Conservation (phyloP, 2,888 invertebrate genomes). For the Dione vanillae region DNA sequence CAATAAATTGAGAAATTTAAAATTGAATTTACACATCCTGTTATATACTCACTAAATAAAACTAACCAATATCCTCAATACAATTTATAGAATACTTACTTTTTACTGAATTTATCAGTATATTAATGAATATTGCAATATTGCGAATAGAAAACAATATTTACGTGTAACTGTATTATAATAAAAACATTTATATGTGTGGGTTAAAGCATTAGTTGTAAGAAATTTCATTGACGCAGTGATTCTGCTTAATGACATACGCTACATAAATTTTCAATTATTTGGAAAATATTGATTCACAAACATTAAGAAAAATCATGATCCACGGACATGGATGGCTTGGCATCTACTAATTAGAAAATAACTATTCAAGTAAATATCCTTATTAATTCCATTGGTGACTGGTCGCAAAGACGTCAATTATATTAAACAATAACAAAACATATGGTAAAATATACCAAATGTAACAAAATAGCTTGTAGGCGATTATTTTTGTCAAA, state of each 20-base stretch:
- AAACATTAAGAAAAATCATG: neutral
- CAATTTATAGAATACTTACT: no score
- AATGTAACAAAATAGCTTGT: neutral
- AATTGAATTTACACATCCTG: no score
- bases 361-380: neutral
- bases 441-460: neutral
- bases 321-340: no score
- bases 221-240: neutral
- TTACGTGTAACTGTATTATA: no score
- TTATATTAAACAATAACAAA: neutral
- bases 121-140: no score
- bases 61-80: no score
- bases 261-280: neutral
- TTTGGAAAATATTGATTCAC: neutral
- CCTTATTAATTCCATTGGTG: neutral
- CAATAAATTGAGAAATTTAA: no score
- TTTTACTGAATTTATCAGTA: no score
- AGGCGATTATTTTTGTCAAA: no score
- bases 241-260: neutral
- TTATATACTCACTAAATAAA: no score
- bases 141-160: no score
- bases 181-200: no score
- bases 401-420: slow-evolving; percentile 3
- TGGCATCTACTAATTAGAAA: neutral
- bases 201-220: neutral